Evolutionary conservation across 2,113 vertebrate genomes (phyloP), one percentile per base, ranked within the genome.

Genomic region (Apistogramma diplotaenia): DNA sequence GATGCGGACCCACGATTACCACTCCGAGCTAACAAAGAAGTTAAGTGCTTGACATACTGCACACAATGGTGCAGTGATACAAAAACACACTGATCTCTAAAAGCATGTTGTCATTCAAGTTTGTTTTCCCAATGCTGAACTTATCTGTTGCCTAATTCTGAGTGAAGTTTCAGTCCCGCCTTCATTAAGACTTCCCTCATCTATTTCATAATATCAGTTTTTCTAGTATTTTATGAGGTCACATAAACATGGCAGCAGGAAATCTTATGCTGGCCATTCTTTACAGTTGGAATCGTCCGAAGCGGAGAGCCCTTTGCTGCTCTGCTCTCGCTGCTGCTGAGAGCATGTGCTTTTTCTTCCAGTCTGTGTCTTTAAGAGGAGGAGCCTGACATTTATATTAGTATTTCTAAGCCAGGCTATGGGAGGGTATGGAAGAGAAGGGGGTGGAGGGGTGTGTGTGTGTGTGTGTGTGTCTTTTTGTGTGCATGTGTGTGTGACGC

Each of bases 331-430:
- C 5, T 23, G 57, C 82, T 84, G 84, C 87, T 78, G 71, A 10
- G 53, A 49, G 78, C 23, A 40, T 83, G 80, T 57, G 84, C 21
- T 61, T 35, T 29, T 6, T n/a, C 43, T 58, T 25, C 56, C 46
- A 37, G 84, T 58, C 75, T 78, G 79, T 94, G 16, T 87, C 95
- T 96, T 96, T 96, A 96, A 96, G 89, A 94, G 95, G 95, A 91
- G 94, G 92, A 84, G 90, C 89, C 79, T 89, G 76, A 72, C 76
- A 75, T 89, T 92, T 89, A 82, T 92, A 89, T 89, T 86, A 89
- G 87, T 90, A 74, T 94, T 87, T 93, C 75, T 81, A 76, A 91
- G 89, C 75, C 82, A 80, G 88, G 59, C 88, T 82, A 55, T 88
- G 88, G 87, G 91, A 89, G 88, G 86, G 90, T 79, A 79, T 80